Percentiles rank a stretch among this genome's conserved stretches.
Evolutionary conservation across 2,113 vertebrate genomes (phyloP).

Genomic region (Carlito syrichta): DNA sequence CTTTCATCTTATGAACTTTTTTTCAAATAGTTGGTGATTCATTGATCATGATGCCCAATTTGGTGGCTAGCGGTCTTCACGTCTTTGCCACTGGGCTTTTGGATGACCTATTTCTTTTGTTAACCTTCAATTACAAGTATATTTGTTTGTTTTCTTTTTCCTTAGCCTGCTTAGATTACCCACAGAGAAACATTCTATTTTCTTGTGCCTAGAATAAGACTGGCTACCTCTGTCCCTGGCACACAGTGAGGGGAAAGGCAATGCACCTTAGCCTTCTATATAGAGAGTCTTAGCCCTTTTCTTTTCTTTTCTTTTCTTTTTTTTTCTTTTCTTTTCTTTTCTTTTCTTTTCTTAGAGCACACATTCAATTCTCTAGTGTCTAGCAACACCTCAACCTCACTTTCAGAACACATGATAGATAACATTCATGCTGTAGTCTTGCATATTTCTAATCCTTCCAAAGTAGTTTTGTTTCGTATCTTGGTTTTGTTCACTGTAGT

Average conservation of each 20-base stretch:
- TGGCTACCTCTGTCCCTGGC: not conserved
- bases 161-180: not conserved
- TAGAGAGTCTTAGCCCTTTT: not conserved
- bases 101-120: not conserved
- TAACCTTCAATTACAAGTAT: not conserved
- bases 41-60: not conserved
- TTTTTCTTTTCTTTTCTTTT: no score
- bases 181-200: not conserved
- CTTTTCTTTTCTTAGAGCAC: not conserved
- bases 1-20: not conserved
- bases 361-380: not conserved
- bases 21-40: not conserved
- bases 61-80: not conserved
- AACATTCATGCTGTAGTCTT: not conserved
- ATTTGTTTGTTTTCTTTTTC: not conserved
- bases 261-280: not conserved
- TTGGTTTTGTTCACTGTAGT: not conserved
- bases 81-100: not conserved
- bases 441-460: not conserved
- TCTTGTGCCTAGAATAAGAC: not conserved
- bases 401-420: not conserved
- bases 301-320: not conserved
- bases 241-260: not conserved
- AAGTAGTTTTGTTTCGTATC: not conserved
- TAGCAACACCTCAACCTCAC: no score